Evolutionary conservation across 2,888 invertebrate genomes (phyloP).

Genomic region (Drosophila rellima): DNA sequence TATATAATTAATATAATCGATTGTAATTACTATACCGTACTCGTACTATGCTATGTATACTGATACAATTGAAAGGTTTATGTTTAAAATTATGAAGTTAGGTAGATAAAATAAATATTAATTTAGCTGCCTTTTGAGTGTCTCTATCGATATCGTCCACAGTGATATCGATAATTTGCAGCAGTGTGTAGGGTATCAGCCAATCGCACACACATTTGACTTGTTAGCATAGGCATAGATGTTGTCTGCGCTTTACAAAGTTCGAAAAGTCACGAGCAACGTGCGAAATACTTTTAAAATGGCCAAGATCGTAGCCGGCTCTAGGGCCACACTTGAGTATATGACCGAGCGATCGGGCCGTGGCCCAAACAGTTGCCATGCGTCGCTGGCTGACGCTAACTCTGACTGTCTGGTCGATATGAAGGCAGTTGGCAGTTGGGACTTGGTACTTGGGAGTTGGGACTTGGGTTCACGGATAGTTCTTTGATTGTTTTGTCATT

Average conservation of each 20-base stretch:
- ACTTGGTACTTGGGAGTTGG: neutral
- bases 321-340: constrained; percentile 52
- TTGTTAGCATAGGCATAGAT: neutral
- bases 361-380: constrained; percentile 61
- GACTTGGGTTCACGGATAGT: constrained; percentile 31
- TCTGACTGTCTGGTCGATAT: constrained; percentile 11
- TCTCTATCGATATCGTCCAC: neutral
- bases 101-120: no score
- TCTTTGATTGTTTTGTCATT: constrained; percentile 71
- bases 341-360: constrained; percentile 52
- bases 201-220: neutral
- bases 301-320: constrained; percentile 11
- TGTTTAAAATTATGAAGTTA: no score
- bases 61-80: no score
- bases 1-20: no score
- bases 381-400: constrained; percentile 53
- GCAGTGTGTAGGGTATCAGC: constrained; percentile 1
- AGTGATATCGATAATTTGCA: neutral
- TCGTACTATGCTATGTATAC: no score
- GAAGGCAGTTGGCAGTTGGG: constrained; percentile 1
- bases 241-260: neutral
- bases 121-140: no score
- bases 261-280: constrained; percentile 33
- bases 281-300: constrained; percentile 26
- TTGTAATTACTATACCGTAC: no score